Base-by-base conservation (phyloP, 2,888 invertebrate genomes). In the Drosophila borborema region DNA sequence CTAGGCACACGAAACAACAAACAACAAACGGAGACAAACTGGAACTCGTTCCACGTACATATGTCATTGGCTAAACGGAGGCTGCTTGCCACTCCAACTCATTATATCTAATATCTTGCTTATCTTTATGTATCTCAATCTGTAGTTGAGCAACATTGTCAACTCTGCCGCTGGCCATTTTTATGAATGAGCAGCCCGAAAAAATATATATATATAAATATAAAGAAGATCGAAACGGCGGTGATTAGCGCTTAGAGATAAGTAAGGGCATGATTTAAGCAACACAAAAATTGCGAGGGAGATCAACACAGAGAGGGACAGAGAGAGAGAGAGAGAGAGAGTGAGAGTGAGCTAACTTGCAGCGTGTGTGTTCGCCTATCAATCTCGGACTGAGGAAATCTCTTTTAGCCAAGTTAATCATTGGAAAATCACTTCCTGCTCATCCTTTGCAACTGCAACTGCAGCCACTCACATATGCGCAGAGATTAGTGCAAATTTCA, bases 391-490 rank as follows among this genome's bases (percentile, higher is more conserved):
- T 43, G 53, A 31, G 34, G n/a, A 64, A 63, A 74, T 81, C 79
- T 67, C 77, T 87, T 91, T 91, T 79, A 91, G 71, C 75, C 80
- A 86, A 91, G 89, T 90, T 91, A 91, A 91, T 91, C 91, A 91
- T 91, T 90, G 91, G 91, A 91, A 91, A 91, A 91, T 91, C 89
- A 80, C 91, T 90, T 91, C 91, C 91, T 91, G 89, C 84, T 90
- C 86, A 88, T 74, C 64, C 38, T 48, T 10, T 14, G 58, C 63
- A 53, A 23, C 28, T 16, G 48, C 62, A 34, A 20, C 20, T 20
- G 49, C 54, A 45, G 45, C 56, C 38, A 46, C 64, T 38, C 72
- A 64, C 66, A 67, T 64, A 64, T 72, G 69, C 53, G 53, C 64
- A 64, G 55, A 77, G 86, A 89, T 86, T 86, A 86, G 72, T 82